Percentiles rank a stretch among this genome's conserved stretches.
These are phyloP conservation scores for Allacma fusca DNA, from an alignment of 2,888 invertebrate genomes.

Conservation along the genomic window DNA sequence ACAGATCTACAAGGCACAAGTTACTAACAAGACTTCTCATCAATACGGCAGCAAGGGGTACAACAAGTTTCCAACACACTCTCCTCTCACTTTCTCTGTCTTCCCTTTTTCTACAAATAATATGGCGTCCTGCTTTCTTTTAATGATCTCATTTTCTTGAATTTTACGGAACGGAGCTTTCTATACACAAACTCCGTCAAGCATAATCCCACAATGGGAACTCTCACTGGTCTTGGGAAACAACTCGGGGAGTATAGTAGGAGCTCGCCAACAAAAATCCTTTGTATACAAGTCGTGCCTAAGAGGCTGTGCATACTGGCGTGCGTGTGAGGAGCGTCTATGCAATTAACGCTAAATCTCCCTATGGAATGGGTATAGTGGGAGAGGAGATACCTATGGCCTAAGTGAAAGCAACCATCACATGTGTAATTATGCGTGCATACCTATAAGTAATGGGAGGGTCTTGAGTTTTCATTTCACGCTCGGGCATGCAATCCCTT, in stretches of 20 bases:
- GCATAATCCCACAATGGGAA: not conserved
- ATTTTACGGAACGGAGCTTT: not conserved
- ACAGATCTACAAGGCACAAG: too few relatives aligned
- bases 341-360: too few relatives aligned
- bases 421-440: constrained; percentile 8
- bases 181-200: not conserved
- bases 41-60: not conserved
- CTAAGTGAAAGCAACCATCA: not conserved
- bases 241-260: too few relatives aligned
- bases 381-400: too few relatives aligned
- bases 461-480: not conserved
- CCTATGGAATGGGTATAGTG: too few relatives aligned
- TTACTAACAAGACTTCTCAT: constrained; percentile 7
- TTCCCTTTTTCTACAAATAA: not conserved
- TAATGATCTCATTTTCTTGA: constrained; percentile 1
- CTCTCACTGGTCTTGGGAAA: not conserved
- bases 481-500: not conserved
- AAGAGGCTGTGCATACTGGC: too few relatives aligned
- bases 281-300: too few relatives aligned
- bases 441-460: not conserved
- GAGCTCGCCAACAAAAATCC: too few relatives aligned
- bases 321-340: too few relatives aligned
- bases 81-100: too few relatives aligned
- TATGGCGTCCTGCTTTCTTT: not conserved
- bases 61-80: not conserved